A percentile compares a stretch with the other conserved stretches of the same genome.
Conservation (phyloP, 2,797 vertebrate species). For the Mormyrus hasselquistii region DNA sequence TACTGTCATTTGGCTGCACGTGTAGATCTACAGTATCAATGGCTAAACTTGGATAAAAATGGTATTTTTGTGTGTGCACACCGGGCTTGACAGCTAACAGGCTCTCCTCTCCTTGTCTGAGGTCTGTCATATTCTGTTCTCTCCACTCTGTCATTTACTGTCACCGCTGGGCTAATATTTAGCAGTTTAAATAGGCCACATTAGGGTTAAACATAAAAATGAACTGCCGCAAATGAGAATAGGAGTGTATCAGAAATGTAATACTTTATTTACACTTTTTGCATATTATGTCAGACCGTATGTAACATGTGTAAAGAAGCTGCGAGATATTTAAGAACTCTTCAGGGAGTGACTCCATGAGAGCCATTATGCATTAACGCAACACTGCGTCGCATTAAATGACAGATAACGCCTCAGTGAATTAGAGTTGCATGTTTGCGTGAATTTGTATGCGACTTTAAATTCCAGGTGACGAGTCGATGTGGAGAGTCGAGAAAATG, state of each 20-base stretch:
- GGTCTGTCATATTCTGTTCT: background rate
- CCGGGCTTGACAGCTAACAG: background rate
- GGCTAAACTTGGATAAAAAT: background rate
- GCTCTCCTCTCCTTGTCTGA: background rate
- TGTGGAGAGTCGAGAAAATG: background rate
- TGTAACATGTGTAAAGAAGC: background rate
- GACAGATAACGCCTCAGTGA: background rate
- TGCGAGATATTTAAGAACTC: background rate
- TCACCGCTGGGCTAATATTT: slow-evolving; percentile 37
- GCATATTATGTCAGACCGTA: background rate
- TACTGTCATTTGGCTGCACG: background rate
- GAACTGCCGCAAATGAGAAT: slow-evolving; percentile 16
- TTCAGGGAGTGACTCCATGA: background rate
- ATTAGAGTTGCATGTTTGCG: background rate
- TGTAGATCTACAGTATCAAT: background rate
- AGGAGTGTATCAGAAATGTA: background rate
- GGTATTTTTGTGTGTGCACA: background rate
- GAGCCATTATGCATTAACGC: background rate
- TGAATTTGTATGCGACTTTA: background rate
- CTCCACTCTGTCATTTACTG: slow-evolving; percentile 6
- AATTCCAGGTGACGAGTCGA: background rate
- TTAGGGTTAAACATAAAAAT: slow-evolving; percentile 32
- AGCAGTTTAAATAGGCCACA: slow-evolving; percentile 23
- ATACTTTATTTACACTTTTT: background rate
- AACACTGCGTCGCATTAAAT: background rate